Base-by-base conservation (phyloP, 2,113 vertebrate species). In the Zosterops pallidus region DNA sequence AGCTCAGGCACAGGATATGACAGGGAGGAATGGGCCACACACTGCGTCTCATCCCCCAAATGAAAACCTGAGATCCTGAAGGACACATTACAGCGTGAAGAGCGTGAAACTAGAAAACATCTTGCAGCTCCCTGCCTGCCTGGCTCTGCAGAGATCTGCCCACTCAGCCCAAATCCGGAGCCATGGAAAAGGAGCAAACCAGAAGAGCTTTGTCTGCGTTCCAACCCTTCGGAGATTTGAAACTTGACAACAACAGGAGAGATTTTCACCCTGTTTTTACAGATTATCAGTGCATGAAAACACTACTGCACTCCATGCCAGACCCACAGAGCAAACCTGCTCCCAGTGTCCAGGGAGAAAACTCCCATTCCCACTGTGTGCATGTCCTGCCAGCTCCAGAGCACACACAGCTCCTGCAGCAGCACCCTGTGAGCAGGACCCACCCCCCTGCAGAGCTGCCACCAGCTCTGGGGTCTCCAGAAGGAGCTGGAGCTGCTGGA, bases 21-120 rank as follows among this genome's bases (percentile, higher is more conserved):
- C 12, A 31, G 53, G n/a, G 33, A 93, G 37, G 57, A 18, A 2
- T 3, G 57, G 60, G 74, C 31, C 81, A 25, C 31, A 52, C 0
- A 1, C 77, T 79, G 62, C 59, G 14, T 71, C 59, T 91, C 49
- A 46, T 26, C 49, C 59, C 82, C 22, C 70, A 33, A 80, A 89
- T 8, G 62, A 49, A 83, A 76, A 52, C 19, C 46, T 50, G 46
- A 57, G 13, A 39, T 86, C 84, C 93, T 94, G 68, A 52, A 94
- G 90, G 87, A 85, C 55, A 39, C 87, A 70, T 70, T 9, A 8
- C 35, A 21, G 93, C 4, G 31, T 76, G 62, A 91, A 79, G 74
- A 92, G 81, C 42, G 5, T 89, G 81, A 93, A 96, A 96, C 31
- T 7, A 50, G 86, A n/a, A 75, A 95, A 71, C 82, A 90, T 52